Percentiles rank a stretch among this genome's conserved stretches.
These are phyloP conservation scores for Punctoribates punctum DNA, from an alignment of 2,888 invertebrate species.

Conservation along the genomic window DNA sequence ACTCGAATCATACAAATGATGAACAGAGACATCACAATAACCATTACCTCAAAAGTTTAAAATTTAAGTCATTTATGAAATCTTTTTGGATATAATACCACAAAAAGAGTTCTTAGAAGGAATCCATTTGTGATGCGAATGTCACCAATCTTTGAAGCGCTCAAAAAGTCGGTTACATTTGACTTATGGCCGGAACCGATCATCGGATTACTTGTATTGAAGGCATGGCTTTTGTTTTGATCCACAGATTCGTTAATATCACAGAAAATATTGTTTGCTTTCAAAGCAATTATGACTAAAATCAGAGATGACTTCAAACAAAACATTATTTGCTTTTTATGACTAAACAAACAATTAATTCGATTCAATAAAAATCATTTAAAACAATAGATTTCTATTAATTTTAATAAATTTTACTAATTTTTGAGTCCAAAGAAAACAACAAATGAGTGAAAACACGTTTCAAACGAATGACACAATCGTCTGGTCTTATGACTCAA, in stretches of 20 bases:
- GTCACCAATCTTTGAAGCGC: background rate
- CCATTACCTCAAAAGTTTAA: background rate
- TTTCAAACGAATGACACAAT: background rate
- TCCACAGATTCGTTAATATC: constrained; percentile 2
- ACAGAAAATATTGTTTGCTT: background rate
- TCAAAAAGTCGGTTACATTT: background rate
- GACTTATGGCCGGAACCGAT: background rate
- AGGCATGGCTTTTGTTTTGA: background rate
- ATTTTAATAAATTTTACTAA: background rate
- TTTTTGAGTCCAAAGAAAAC: background rate
- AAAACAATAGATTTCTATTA: background rate
- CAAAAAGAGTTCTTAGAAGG: background rate
- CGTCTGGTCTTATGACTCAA: background rate
- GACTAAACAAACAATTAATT: background rate
- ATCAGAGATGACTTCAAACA: background rate
- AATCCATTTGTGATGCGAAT: constrained; percentile 6
- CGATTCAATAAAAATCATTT: background rate
- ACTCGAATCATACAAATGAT: constrained; percentile 1
- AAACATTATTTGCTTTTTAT: background rate
- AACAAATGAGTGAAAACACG: constrained; percentile 16
- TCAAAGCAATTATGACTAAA: background rate
- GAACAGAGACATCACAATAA: constrained; percentile 1
- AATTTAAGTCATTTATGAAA: background rate
- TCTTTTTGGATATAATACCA: background rate
- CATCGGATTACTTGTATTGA: background rate